Conservation (phyloP, 2,888 invertebrate genomes). For the Euzophera pinguis region DNA sequence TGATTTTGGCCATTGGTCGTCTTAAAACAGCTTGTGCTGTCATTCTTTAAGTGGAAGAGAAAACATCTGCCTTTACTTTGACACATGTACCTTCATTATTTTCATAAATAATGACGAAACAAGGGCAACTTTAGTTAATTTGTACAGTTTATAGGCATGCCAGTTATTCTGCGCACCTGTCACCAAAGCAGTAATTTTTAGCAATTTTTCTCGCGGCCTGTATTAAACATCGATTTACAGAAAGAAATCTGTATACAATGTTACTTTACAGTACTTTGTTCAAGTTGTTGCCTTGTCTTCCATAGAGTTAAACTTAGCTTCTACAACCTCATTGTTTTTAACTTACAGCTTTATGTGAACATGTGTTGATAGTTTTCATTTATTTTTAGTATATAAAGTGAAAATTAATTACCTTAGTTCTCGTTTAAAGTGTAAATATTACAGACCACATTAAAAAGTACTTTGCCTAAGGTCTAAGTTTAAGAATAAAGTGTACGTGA, state of each 20-base stretch:
- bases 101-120: background rate
- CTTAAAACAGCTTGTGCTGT: too few species aligned
- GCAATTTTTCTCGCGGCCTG: background rate
- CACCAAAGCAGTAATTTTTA: background rate
- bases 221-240: background rate
- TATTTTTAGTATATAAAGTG: too few species aligned
- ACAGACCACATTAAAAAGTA: too few species aligned
- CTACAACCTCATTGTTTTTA: background rate
- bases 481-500: too few species aligned
- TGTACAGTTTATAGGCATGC: background rate
- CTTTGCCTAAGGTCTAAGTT: too few species aligned
- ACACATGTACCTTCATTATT: background rate
- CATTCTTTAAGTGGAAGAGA: background rate
- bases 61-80: background rate
- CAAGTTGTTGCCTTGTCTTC: too few species aligned
- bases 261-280: too few species aligned
- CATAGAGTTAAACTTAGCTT: background rate
- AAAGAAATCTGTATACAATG: background rate
- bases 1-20: too few species aligned
- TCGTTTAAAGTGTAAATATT: too few species aligned
- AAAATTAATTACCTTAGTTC: background rate
- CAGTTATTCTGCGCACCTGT: background rate
- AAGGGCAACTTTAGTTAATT: background rate
- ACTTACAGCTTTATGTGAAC: background rate
- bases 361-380: too few species aligned